These are phyloP conservation scores for Oryzias javanicus DNA, from an alignment of 2,113 vertebrate genomes.

Conservation along the genomic window DNA sequence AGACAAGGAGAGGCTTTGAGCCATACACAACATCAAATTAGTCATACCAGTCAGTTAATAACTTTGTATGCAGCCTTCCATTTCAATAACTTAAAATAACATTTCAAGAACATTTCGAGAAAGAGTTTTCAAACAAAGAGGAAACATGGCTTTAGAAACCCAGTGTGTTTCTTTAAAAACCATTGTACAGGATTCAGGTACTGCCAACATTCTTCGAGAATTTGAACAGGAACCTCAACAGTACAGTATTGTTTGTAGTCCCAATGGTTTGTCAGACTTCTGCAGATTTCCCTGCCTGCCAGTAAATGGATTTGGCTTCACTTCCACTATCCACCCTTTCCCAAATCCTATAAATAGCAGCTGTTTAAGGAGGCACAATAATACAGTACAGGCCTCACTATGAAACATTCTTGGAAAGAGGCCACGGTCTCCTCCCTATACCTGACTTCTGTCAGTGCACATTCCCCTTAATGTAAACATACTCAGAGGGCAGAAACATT, in stretches of 20 bases:
- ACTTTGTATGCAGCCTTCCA: too few species aligned
- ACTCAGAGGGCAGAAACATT: conserved; percentile 1
- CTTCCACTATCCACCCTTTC: conserved; percentile 51
- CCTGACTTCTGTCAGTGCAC: conserved; percentile 58
- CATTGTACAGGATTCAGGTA: conserved; percentile 20
- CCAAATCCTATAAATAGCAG: conserved; percentile 71
- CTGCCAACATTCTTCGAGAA: conserved; percentile 5
- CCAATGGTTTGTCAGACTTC: conserved; percentile 22
- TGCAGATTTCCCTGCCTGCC: conserved; percentile 43
- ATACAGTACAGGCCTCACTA: conserved; percentile 54
- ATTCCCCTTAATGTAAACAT: conserved; percentile 36
- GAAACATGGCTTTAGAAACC: not conserved
- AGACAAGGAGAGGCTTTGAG: too few species aligned
- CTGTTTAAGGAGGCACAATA: conserved; percentile 55
- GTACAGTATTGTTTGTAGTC: conserved; percentile 33
- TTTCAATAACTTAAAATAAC: too few species aligned
- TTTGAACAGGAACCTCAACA: conserved; percentile 40
- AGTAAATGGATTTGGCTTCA: conserved; percentile 40
- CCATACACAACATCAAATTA: too few species aligned
- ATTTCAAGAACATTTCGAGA: not conserved
- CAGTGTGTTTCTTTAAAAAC: conserved; percentile 1
- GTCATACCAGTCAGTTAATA: too few species aligned
- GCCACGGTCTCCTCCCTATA: conserved; percentile 55
- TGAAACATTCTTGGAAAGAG: conserved; percentile 58
- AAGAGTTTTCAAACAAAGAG: not conserved